Evolutionary conservation across 2,113 vertebrate species (phyloP).

Genomic region (Sarotherodon lohbergeri): DNA sequence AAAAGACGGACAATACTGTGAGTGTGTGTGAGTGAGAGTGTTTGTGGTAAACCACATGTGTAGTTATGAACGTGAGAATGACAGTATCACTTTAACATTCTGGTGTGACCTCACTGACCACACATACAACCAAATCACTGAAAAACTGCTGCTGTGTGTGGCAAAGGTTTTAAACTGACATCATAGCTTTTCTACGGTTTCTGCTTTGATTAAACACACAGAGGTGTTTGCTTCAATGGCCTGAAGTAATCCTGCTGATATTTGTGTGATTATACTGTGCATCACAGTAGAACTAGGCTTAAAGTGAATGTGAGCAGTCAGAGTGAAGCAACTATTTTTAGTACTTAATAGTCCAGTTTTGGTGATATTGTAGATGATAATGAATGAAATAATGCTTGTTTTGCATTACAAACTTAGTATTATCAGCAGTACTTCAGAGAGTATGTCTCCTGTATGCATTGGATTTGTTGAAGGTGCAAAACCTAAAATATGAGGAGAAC

Average conservation of each 20-base stretch:
- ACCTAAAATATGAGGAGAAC: too few species aligned
- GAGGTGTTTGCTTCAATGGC: neutral
- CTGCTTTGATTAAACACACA: neutral
- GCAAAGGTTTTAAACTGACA: neutral
- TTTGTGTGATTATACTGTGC: neutral
- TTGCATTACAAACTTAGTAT: neutral
- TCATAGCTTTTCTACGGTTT: neutral
- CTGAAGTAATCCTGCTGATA: neutral
- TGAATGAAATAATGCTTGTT: neutral
- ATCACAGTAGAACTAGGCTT: neutral
- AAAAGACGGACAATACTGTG: slow-evolving; percentile 79
- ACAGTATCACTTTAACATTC: neutral
- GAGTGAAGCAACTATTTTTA: neutral
- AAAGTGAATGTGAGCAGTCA: neutral
- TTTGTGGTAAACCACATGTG: neutral
- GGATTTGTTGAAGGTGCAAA: too few species aligned
- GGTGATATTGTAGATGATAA: neutral
- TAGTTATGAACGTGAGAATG: neutral
- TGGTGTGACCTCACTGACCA: neutral
- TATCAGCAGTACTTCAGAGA: neutral
- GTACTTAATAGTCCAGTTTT: neutral
- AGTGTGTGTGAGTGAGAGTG: slow-evolving; percentile 45
- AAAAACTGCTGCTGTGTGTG: neutral
- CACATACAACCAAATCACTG: neutral
- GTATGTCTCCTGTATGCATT: neutral